These are phyloP conservation scores for Cantharis nigra DNA, from an alignment of 2,888 invertebrate species.

Conservation along the genomic window DNA sequence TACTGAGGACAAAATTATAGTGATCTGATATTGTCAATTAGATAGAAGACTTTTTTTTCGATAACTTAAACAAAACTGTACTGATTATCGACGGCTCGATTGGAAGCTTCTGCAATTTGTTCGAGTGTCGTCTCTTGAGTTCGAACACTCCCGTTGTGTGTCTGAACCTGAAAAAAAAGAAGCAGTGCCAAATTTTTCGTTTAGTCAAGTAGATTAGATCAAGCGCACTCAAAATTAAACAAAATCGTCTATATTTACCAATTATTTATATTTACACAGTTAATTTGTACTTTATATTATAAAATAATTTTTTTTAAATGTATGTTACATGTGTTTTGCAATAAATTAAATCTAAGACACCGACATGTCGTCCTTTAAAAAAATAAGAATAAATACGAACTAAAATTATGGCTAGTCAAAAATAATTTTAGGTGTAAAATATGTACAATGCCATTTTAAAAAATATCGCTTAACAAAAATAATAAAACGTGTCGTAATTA, in stretches of 20 bases:
- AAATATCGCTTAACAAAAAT: not conserved
- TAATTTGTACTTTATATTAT: conserved; percentile 23
- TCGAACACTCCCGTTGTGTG: conserved; percentile 81
- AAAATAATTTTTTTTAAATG: not conserved
- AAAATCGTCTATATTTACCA: not conserved
- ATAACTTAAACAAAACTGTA: conserved; percentile 70
- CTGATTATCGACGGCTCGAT: conserved; percentile 80
- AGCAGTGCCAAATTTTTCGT: not conserved
- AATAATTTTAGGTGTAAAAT: not conserved
- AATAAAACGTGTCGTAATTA: not conserved
- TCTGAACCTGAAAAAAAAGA: conserved; percentile 63
- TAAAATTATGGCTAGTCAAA: not conserved
- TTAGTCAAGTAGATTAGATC: not conserved
- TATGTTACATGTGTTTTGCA: not conserved
- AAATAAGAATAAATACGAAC: not conserved
- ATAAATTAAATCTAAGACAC: not conserved
- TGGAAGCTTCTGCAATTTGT: conserved; percentile 57
- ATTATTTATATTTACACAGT: conserved; percentile 19
- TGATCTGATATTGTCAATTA: not conserved
- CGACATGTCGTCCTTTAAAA: not conserved
- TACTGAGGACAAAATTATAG: not conserved
- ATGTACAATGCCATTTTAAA: conserved; percentile 1
- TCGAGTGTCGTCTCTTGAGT: conserved; percentile 79
- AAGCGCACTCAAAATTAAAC: conserved; percentile 1
- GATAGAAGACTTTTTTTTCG: not conserved